A percentile compares a stretch with the other conserved stretches of the same genome.
phyloP scores from a whole-genome alignment of 2,113 vertebrate genomes.

The Raja brachyura region DNA sequence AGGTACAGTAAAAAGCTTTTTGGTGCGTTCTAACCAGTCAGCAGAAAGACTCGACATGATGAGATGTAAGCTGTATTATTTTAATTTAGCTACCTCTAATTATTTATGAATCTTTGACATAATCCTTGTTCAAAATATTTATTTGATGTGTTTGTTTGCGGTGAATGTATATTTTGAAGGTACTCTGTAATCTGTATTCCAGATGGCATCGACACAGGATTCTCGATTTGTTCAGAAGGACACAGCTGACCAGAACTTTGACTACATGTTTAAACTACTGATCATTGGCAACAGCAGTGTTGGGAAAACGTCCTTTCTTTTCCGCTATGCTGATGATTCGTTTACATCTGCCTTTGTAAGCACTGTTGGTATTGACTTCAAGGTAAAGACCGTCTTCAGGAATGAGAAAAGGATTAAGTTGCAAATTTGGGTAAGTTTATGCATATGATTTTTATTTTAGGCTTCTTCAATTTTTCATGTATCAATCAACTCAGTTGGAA shows the following conservation, averaged over 20 bases:
- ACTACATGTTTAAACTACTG: conserved; percentile 90
- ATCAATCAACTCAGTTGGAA: not conserved
- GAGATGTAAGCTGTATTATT: not conserved
- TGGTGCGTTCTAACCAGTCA: too few relatives aligned
- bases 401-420: conserved; percentile 98
- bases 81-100: not conserved
- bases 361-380: conserved; percentile 97
- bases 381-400: conserved; percentile 96
- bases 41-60: too few relatives aligned
- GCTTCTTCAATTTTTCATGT: not conserved
- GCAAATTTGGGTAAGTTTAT: conserved; percentile 87
- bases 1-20: too few relatives aligned
- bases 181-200: conserved; percentile 42
- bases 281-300: conserved; percentile 92
- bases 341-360: conserved; percentile 97
- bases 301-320: conserved; percentile 89
- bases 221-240: conserved; percentile 74
- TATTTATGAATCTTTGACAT: not conserved
- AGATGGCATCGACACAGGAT: conserved; percentile 86
- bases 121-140: not conserved
- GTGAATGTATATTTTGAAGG: not conserved
- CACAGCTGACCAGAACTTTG: conserved; percentile 84
- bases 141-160: not conserved
- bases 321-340: conserved; percentile 92
- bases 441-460: not conserved